phyloP scores from a whole-genome alignment of 2,888 invertebrate species.

The Euphydryas editha region DNA sequence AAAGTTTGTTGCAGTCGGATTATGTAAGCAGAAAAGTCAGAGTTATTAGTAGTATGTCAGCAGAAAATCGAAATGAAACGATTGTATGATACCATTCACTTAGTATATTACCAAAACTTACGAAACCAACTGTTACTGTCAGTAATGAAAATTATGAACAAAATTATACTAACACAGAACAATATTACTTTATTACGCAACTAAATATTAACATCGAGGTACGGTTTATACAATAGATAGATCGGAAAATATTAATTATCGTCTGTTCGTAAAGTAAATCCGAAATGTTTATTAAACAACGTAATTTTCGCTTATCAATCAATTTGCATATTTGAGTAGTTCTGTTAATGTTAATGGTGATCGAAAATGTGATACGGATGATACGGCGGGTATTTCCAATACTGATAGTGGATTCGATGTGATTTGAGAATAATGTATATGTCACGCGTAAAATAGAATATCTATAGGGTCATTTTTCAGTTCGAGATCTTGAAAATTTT shows the following conservation, averaged over 20 bases:
- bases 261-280: constrained; percentile 16
- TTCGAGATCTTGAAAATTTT: too few relatives aligned
- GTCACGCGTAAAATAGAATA: too few relatives aligned
- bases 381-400: not conserved
- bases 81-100: too few relatives aligned
- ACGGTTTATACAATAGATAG: not conserved
- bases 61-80: too few relatives aligned
- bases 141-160: too few relatives aligned
- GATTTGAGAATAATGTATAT: not conserved
- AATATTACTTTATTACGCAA: not conserved
- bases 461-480: too few relatives aligned
- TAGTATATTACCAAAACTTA: too few relatives aligned
- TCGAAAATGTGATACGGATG: constrained; percentile 58
- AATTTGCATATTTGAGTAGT: constrained; percentile 62
- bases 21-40: too few relatives aligned
- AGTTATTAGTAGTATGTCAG: too few relatives aligned
- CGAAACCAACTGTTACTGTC: too few relatives aligned
- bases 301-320: constrained; percentile 58
- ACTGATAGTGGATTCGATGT: not conserved
- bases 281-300: constrained; percentile 28
- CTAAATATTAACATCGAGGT: not conserved
- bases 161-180: too few relatives aligned
- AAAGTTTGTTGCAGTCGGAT: too few relatives aligned
- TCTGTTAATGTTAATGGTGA: constrained; percentile 62
- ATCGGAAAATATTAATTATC: constrained; percentile 20